Base-by-base conservation (phyloP, 2,113 vertebrate genomes). In the Glareola pratincola region DNA sequence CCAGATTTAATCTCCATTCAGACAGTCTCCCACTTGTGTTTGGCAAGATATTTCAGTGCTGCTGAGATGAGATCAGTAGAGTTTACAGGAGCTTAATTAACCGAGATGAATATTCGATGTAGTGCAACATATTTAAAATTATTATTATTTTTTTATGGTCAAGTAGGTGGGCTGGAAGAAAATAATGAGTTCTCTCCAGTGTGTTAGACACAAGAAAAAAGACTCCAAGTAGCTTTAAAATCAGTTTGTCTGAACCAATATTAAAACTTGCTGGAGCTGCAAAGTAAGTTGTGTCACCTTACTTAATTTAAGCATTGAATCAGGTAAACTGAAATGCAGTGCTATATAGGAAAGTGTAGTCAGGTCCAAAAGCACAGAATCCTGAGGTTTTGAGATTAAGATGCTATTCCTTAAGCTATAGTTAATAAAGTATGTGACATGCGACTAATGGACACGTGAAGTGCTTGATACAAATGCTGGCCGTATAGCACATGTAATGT, bases 31-130 rank as follows among this genome's bases (percentile, higher is more conserved):
- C 2, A 5, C 60, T 85, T 95, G 30, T 74, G 21, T 91, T 80
- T 92, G 82, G 69, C 77, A 92, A 89, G 59, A 19, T 88, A 64
- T 57, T 94, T 91, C 66, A 91, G 59, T 66, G 63, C 54, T 94
- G 48, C 67, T 80, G 71, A 80, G 62, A 85, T 75, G 91, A 88
- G 45, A 79, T 96, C 62, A 69, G 87, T 66, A 84, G 54, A 83
- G 26, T 53, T 94, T 83, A 54, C 30, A 72, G 53, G 45, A 95
- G 48, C 62, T 69, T 95, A 85, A 86, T 94, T 86, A 76, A 47
- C 39, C 47, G 36, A 88, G 53, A 60, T 76, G 85, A 85, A 29
- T 19, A 74, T 47, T 78, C 63, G 80, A 67, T 79, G 36, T 75
- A 83, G 43, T 64, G 23, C 12, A 80, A 63, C 34, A 32, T 51